phyloP scores from a whole-genome alignment of 2,888 invertebrate genomes.

The Hydriomena furcata region DNA sequence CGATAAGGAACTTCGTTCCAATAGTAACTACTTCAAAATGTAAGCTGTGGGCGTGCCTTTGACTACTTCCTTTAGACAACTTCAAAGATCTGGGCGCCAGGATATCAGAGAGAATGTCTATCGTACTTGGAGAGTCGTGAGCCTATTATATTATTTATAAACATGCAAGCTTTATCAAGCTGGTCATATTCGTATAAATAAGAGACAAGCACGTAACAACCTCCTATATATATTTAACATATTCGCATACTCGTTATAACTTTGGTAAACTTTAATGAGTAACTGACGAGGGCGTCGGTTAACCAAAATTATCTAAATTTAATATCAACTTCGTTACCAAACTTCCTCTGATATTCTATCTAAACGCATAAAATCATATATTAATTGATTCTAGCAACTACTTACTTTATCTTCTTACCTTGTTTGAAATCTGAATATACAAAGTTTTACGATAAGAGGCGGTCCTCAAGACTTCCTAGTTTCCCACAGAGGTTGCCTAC shows the following conservation, averaged over 20 bases:
- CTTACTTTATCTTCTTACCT: conserved; percentile 46
- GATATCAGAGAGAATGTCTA: too few species aligned
- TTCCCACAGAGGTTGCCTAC: conserved; percentile 27
- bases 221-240: conserved; percentile 6
- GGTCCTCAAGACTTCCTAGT: conserved; percentile 32
- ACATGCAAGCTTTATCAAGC: too few species aligned
- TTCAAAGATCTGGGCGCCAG: background rate
- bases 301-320: conserved; percentile 41
- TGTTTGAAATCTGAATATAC: conserved; percentile 34
- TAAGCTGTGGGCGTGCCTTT: too few species aligned
- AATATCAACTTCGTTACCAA: conserved; percentile 26
- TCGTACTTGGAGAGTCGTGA: too few species aligned
- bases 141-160: too few species aligned
- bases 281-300: conserved; percentile 20
- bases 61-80: too few species aligned
- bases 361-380: conserved; percentile 42
- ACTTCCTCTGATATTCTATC: conserved; percentile 43
- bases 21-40: too few species aligned
- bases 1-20: too few species aligned
- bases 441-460: conserved; percentile 45
- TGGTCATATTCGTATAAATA: too few species aligned
- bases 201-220: too few species aligned
- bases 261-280: conserved; percentile 21
- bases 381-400: conserved; percentile 49
- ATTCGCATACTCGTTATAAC: conserved; percentile 18